A percentile compares a stretch with the other conserved stretches of the same genome.
Evolutionary conservation across 2,888 invertebrate genomes (phyloP).

Genomic region (Neria commutata): DNA sequence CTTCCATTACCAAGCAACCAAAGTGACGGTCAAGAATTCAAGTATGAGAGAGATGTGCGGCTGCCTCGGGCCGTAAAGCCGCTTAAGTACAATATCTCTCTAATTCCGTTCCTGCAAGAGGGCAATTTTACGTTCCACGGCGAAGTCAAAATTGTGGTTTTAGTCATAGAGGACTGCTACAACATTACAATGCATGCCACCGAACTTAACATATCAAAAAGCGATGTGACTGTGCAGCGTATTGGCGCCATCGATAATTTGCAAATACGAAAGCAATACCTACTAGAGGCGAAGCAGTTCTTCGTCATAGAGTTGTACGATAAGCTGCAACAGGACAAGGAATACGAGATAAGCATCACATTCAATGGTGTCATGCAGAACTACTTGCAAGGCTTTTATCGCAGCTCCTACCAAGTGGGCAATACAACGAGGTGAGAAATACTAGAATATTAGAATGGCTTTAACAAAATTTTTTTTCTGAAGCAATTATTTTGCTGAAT

Average conservation of each 20-base stretch:
- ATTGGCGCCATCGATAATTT: slow-evolving; percentile 36
- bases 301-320: slow-evolving; percentile 70
- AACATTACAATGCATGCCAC: slow-evolving; percentile 78
- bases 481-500: background rate
- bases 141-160: slow-evolving; percentile 69
- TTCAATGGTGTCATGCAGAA: slow-evolving; percentile 78
- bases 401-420: slow-evolving; percentile 76
- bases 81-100: slow-evolving; percentile 71
- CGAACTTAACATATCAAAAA: slow-evolving; percentile 70
- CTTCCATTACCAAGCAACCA: slow-evolving; percentile 29
- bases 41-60: slow-evolving; percentile 68
- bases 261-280: slow-evolving; percentile 62
- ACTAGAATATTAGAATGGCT: background rate
- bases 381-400: slow-evolving; percentile 79
- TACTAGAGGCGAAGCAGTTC: slow-evolving; percentile 72
- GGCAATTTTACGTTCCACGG: slow-evolving; percentile 83
- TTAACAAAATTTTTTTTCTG: background rate
- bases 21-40: slow-evolving; percentile 28
- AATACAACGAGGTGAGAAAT: slow-evolving; percentile 70
- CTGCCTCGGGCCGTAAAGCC: slow-evolving; percentile 73
- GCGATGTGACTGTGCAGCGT: slow-evolving; percentile 64
- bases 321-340: slow-evolving; percentile 65
- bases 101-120: slow-evolving; percentile 75
- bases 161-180: slow-evolving; percentile 65
- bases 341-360: slow-evolving; percentile 72